A percentile compares a stretch with the other conserved stretches of the same genome.
Conservation (phyloP, 2,797 vertebrate species). For the Epinephelus coioides region DNA sequence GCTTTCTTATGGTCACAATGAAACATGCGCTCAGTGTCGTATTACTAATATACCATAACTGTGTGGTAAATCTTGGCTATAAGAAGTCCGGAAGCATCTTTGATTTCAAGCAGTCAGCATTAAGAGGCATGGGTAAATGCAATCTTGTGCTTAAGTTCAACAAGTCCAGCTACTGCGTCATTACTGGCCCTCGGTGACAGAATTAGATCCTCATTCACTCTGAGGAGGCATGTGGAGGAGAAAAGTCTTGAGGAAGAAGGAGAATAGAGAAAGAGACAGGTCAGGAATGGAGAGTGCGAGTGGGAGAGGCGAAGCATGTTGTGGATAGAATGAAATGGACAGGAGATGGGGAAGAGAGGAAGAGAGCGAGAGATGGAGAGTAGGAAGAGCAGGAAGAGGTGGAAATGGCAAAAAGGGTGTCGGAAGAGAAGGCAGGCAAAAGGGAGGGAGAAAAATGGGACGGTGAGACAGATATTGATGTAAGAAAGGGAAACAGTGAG, state of each 20-base stretch:
- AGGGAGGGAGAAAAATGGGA: background rate
- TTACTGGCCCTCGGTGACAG: slow-evolving; percentile 43
- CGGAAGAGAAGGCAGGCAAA: background rate
- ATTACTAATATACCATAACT: background rate
- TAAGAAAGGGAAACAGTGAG: background rate
- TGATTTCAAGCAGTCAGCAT: slow-evolving; percentile 14
- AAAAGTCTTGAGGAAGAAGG: slow-evolving; percentile 4
- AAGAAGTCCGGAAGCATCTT: slow-evolving; percentile 1
- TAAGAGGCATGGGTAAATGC: slow-evolving; percentile 29
- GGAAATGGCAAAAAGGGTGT: background rate
- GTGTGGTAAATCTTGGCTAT: background rate
- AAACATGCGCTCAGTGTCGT: background rate
- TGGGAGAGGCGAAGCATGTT: background rate
- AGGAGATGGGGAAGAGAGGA: background rate
- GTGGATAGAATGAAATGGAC: slow-evolving; percentile 15
- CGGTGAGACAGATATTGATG: background rate
- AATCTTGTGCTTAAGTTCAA: slow-evolving; percentile 29
- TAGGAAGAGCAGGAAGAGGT: background rate
- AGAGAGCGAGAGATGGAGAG: background rate
- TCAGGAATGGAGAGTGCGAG: slow-evolving; percentile 7
- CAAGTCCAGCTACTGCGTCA: slow-evolving; percentile 22
- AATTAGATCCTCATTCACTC: slow-evolving; percentile 41
- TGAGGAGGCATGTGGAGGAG: slow-evolving; percentile 5
- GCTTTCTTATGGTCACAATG: background rate
- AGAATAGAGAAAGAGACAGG: slow-evolving; percentile 20